phyloP scores from a whole-genome alignment of 2,797 vertebrate genomes.

The Okamejei kenojei region DNA sequence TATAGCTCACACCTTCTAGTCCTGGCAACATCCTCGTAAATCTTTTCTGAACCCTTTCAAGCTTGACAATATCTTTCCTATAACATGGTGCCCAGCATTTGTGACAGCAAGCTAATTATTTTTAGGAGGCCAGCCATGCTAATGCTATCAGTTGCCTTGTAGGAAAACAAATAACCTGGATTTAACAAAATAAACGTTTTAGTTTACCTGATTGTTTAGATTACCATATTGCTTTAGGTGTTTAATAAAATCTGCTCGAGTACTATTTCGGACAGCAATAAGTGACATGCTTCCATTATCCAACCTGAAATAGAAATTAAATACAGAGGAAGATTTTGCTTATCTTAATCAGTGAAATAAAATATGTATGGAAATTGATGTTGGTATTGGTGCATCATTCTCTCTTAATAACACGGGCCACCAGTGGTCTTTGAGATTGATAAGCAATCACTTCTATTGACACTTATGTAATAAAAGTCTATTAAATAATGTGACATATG shows the following conservation, averaged over 20 bases:
- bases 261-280: constrained; percentile 72
- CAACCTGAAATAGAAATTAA: constrained; percentile 60
- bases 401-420: too few species aligned
- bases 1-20: too few species aligned
- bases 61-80: too few species aligned
- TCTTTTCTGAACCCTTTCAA: too few species aligned
- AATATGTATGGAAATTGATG: neutral
- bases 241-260: constrained; percentile 85
- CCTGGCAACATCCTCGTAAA: too few species aligned
- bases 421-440: too few species aligned
- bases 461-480: too few species aligned
- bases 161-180: neutral
- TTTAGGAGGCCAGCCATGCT: constrained; percentile 48
- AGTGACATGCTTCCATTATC: constrained; percentile 81
- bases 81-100: constrained; percentile 3
- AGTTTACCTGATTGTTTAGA: constrained; percentile 75
- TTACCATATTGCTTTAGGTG: constrained; percentile 81
- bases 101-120: constrained; percentile 55
- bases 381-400: too few species aligned
- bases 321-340: neutral
- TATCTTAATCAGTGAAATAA: neutral
- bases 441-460: too few species aligned
- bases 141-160: constrained; percentile 40
- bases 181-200: neutral
- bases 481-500: too few species aligned